Conservation (phyloP, 2,113 vertebrate genomes). For the Myotis davidii region DNA sequence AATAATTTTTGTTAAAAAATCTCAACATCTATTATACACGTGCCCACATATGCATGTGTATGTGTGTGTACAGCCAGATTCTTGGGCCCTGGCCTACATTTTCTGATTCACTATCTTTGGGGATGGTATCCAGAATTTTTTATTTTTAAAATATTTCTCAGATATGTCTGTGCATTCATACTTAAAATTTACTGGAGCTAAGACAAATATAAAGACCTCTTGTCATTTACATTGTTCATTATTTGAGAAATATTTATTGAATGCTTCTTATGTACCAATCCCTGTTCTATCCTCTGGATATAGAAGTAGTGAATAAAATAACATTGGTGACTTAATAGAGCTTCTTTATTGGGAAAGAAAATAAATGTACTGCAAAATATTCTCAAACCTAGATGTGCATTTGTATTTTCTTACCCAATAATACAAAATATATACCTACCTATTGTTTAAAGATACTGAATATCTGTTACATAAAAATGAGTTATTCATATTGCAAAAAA, state of each 20-base stretch:
- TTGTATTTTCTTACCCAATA: neutral
- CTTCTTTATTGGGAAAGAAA: neutral
- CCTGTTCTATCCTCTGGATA: neutral
- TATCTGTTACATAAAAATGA: neutral
- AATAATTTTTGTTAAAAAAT: neutral
- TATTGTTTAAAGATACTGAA: neutral
- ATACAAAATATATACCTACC: neutral
- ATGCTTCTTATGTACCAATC: neutral
- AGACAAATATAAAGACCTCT: neutral
- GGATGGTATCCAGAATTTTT: neutral
- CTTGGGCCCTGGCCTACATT: rapidly evolving
- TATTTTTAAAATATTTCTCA: neutral
- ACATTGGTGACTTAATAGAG: neutral
- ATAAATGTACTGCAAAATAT: neutral
- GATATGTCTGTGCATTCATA: neutral
- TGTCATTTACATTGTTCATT: neutral
- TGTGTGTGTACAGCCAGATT: neutral
- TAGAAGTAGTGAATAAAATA: neutral
- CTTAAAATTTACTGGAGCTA: neutral
- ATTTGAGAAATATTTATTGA: neutral
- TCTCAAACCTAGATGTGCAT: neutral
- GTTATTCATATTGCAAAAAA: neutral
- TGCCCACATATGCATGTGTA: neutral
- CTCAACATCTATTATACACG: neutral
- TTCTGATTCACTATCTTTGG: neutral